phyloP scores from a whole-genome alignment of 2,797 vertebrate genomes.

The Podargus strigoides region DNA sequence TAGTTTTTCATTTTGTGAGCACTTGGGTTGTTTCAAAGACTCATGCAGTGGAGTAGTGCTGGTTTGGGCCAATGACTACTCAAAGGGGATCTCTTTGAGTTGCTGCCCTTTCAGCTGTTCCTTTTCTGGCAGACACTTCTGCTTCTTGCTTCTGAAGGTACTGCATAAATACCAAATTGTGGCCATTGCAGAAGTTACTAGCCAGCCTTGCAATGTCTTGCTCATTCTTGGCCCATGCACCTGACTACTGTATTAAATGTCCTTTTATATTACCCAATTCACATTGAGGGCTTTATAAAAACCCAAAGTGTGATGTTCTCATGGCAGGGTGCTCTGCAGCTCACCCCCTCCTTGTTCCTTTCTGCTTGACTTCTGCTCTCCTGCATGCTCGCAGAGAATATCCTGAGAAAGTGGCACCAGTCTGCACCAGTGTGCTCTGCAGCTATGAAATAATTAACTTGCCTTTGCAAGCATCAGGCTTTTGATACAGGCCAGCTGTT shows the following conservation, averaged over 20 bases:
- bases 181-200: neutral
- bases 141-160: neutral
- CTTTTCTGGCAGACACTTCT: neutral
- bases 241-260: neutral
- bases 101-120: neutral
- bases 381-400: neutral
- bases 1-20: neutral
- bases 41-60: neutral
- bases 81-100: neutral
- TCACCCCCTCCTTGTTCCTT: neutral
- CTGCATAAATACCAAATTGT: neutral
- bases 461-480: neutral
- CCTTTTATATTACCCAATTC: neutral
- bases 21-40: neutral
- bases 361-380: neutral
- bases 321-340: neutral
- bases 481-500: neutral
- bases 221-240: neutral
- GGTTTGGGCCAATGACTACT: neutral
- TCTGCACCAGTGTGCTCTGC: neutral
- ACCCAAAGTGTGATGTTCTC: neutral
- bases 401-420: accelerated
- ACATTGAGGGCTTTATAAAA: neutral
- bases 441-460: neutral
- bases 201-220: neutral